phyloP scores from a whole-genome alignment of 2,113 vertebrate species.

The Bubalus kerabau region DNA sequence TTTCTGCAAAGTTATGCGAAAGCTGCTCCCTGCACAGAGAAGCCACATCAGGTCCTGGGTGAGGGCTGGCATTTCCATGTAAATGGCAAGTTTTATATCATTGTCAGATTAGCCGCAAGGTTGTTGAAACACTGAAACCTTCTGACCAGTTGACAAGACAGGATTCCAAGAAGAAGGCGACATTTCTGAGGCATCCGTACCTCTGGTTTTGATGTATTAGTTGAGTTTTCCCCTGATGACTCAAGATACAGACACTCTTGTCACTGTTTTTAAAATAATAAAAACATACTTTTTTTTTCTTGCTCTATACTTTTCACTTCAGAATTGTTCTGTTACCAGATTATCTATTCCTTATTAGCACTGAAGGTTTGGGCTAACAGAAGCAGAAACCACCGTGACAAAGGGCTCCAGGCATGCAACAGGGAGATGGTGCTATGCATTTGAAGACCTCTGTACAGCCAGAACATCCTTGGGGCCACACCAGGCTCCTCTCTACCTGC shows the following conservation, averaged over 20 bases:
- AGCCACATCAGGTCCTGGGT: not conserved
- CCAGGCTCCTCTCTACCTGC: accelerated
- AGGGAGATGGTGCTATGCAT: accelerated
- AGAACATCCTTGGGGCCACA: not conserved
- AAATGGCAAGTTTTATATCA: slow-evolving; percentile 66
- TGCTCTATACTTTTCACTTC: not conserved
- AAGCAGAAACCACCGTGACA: accelerated
- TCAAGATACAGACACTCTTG: slow-evolving; percentile 28
- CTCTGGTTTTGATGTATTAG: not conserved
- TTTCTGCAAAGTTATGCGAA: not conserved
- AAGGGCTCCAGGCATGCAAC: accelerated
- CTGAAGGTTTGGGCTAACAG: not conserved
- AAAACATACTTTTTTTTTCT: not conserved
- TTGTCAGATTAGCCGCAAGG: slow-evolving; percentile 35
- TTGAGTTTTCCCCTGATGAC: slow-evolving; percentile 44
- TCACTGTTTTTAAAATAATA: not conserved
- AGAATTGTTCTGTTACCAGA: not conserved
- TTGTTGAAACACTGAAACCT: slow-evolving; percentile 40
- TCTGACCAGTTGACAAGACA: slow-evolving; percentile 35
- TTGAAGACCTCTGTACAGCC: accelerated
- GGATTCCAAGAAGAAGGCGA: slow-evolving; percentile 41
- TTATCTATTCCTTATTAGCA: not conserved
- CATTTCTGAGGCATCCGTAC: slow-evolving; percentile 50
- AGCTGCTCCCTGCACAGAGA: not conserved
- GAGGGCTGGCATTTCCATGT: slow-evolving; percentile 61